Evolutionary conservation across 2,888 invertebrate genomes (phyloP).

Genomic region (Xestia xanthographa): DNA sequence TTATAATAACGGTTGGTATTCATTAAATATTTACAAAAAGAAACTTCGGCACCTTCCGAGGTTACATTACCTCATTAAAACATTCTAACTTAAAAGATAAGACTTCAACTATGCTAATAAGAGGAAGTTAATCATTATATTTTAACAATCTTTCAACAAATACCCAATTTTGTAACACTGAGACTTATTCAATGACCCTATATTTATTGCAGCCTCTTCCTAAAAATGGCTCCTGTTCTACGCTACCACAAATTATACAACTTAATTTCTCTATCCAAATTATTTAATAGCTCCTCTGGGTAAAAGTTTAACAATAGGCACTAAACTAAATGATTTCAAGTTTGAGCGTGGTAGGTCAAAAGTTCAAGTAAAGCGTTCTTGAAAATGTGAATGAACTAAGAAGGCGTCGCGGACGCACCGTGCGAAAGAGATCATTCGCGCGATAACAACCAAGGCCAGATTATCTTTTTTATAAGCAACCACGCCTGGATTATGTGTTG

Average conservation of each 20-base stretch:
- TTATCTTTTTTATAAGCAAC: constrained; percentile 54
- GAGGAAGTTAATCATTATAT: constrained; percentile 55
- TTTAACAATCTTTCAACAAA: constrained; percentile 42
- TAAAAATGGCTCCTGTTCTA: not conserved
- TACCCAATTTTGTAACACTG: constrained; percentile 15
- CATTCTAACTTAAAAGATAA: constrained; percentile 48
- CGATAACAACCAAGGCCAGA: constrained; percentile 63
- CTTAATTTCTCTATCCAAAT: constrained; percentile 22
- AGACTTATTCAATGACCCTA: constrained; percentile 1
- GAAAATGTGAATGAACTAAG: constrained; percentile 70
- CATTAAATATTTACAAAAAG: constrained; percentile 27
- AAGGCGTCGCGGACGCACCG: constrained; percentile 46
- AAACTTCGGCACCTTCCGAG: constrained; percentile 39
- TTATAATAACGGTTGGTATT: constrained; percentile 18
- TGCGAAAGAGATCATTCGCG: constrained; percentile 67
- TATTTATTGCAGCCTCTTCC: constrained; percentile 2
- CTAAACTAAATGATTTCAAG: constrained; percentile 52
- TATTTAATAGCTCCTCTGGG: constrained; percentile 43
- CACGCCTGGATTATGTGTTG: constrained; percentile 39
- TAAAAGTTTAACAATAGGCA: constrained; percentile 51
- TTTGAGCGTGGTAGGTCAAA: constrained; percentile 59
- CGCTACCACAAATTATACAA: constrained; percentile 29
- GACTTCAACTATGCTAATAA: constrained; percentile 41
- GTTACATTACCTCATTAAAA: constrained; percentile 49
- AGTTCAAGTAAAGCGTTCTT: constrained; percentile 58